phyloP scores from a whole-genome alignment of 2,888 invertebrate genomes.

The Ferdinandea cuprea region DNA sequence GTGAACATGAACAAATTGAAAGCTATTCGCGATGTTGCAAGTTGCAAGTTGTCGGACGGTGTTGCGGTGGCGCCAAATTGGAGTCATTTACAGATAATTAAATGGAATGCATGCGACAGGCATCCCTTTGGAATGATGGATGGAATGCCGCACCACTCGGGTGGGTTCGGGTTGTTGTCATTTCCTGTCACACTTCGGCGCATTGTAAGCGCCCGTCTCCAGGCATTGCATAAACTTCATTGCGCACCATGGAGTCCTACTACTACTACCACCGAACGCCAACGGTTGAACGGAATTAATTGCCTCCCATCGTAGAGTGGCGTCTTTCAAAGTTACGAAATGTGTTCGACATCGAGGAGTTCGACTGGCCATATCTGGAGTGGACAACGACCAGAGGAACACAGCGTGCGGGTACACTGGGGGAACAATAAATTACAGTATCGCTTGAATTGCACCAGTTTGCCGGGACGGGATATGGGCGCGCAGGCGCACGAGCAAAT shows the following conservation, averaged over 20 bases:
- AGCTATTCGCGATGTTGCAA: conserved; percentile 17
- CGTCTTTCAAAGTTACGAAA: conserved; percentile 30
- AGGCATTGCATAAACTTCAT: conserved; percentile 15
- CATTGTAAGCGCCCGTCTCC: conserved; percentile 14
- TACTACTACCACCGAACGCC: not conserved
- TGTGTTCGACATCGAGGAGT: conserved; percentile 22
- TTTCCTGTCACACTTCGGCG: conserved; percentile 56
- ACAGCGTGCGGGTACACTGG: not conserved
- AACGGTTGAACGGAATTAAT: conserved; percentile 50
- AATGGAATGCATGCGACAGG: conserved; percentile 4
- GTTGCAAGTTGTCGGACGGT: too few species aligned
- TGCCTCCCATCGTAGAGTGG: conserved; percentile 31
- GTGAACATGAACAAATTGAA: conserved; percentile 2
- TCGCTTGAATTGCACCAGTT: conserved; percentile 46
- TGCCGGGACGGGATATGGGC: conserved; percentile 19
- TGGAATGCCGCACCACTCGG: conserved; percentile 6
- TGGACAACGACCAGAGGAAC: not conserved
- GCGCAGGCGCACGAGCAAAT: conserved; percentile 51
- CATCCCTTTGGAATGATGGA: conserved; percentile 11
- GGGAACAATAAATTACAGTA: conserved; percentile 28
- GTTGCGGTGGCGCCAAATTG: not conserved
- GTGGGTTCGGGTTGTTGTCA: too few species aligned
- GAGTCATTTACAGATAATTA: conserved; percentile 32
- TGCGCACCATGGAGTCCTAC: not conserved
- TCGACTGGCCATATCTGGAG: too few species aligned